phyloP scores from a whole-genome alignment of 2,113 vertebrate genomes.

The Polyodon spathula region DNA sequence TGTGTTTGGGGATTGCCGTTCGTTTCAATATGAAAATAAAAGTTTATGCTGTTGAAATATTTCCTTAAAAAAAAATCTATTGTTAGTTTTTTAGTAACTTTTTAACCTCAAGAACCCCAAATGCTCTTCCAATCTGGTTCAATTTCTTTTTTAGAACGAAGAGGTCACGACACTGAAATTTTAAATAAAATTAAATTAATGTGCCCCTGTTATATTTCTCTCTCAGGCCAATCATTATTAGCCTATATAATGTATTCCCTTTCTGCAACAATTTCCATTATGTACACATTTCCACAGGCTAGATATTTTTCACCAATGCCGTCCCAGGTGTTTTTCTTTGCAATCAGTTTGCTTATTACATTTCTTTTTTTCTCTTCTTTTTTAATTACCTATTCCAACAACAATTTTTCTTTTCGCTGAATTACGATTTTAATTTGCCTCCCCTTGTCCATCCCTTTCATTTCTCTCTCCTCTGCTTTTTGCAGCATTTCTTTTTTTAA shows the following conservation, averaged over 20 bases:
- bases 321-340: not conserved
- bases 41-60: too few species aligned
- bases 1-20: too few species aligned
- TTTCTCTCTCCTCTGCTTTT: constrained; percentile 49
- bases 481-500: constrained; percentile 23
- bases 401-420: constrained; percentile 52
- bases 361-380: constrained; percentile 10
- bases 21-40: too few species aligned
- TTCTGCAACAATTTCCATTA: constrained; percentile 2
- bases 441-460: constrained; percentile 55
- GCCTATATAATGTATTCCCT: constrained; percentile 2
- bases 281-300: constrained; percentile 1
- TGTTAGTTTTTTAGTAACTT: too few species aligned
- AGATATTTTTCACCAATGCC: not conserved
- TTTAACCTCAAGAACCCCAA: too few species aligned
- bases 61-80: too few species aligned
- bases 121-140: too few species aligned
- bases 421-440: constrained; percentile 63
- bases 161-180: too few species aligned
- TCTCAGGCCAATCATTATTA: not conserved
- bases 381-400: constrained; percentile 59
- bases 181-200: too few species aligned
- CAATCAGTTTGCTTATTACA: constrained; percentile 5
- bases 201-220: not conserved
- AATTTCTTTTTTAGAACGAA: too few species aligned